Conservation (phyloP, 2,888 invertebrate genomes). For the Eupithecia insigniata region DNA sequence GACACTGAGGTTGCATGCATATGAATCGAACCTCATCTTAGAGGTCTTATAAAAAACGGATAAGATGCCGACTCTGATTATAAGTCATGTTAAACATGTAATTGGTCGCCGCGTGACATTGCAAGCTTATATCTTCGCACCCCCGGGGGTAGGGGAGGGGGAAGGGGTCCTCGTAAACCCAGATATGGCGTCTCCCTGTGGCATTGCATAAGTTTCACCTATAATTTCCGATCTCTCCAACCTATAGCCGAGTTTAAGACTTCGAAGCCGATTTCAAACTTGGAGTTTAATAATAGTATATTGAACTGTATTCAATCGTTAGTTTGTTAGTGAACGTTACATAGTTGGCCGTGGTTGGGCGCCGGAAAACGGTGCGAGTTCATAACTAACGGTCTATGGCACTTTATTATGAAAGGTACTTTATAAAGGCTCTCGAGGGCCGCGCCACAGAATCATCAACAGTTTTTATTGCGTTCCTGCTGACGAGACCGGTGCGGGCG, state of each 20-base stretch:
- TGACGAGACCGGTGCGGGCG: neutral
- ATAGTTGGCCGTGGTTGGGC: neutral
- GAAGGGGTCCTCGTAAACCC: constrained; percentile 48
- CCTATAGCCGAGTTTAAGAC: constrained; percentile 46
- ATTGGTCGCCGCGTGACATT: constrained; percentile 65
- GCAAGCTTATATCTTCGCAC: constrained; percentile 46
- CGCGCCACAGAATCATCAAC: neutral
- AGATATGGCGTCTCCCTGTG: constrained; percentile 51
- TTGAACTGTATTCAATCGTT: constrained; percentile 40
- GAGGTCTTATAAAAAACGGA: constrained; percentile 37
- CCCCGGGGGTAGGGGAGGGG: neutral
- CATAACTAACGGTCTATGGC: constrained; percentile 8
- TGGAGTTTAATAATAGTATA: constrained; percentile 41
- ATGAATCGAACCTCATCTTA: constrained; percentile 28
- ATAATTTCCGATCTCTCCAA: constrained; percentile 60
- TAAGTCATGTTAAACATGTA: constrained; percentile 61
- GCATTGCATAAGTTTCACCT: constrained; percentile 65
- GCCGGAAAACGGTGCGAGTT: constrained; percentile 14
- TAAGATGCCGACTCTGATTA: constrained; percentile 49
- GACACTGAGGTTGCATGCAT: neutral
- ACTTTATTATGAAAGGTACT: neutral
- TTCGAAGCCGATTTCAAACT: constrained; percentile 39
- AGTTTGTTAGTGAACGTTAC: constrained; percentile 26
- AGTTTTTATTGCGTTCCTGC: neutral
- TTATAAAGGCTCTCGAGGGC: neutral